phyloP scores from a whole-genome alignment of 2,888 invertebrate species.

The Catotricha subobsoleta region DNA sequence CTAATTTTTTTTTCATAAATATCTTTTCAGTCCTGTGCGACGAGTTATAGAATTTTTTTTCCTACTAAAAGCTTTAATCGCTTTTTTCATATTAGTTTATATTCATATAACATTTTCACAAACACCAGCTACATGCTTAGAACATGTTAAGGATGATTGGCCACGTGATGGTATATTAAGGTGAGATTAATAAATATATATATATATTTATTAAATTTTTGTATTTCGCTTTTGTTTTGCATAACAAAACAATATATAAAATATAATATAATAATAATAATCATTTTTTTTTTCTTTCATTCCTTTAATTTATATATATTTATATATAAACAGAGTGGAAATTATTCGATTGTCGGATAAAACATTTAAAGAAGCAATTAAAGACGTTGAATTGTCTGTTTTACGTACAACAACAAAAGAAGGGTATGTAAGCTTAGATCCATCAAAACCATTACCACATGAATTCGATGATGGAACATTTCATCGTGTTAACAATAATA shows the following conservation, averaged over 20 bases:
- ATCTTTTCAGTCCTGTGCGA: conserved; percentile 19
- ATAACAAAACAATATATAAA: not conserved
- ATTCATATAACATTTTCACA: conserved; percentile 89
- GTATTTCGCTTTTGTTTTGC: not conserved
- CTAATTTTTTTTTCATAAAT: conserved; percentile 7
- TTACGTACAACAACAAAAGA: conserved; percentile 4
- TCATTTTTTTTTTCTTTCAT: not conserved
- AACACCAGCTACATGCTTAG: conserved; percentile 82
- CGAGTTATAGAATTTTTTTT: conserved; percentile 23
- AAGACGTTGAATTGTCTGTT: conserved; percentile 1
- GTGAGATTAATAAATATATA: conserved; percentile 12
- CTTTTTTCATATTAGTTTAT: conserved; percentile 82
- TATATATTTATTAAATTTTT: not conserved
- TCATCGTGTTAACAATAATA: not conserved
- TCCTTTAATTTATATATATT: too few relatives aligned
- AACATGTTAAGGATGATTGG: conserved; percentile 77
- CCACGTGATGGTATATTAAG: conserved; percentile 81
- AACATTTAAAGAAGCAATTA: conserved; percentile 5
- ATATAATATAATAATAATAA: not conserved
- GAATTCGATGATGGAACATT: conserved; percentile 7
- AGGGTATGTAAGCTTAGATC: conserved; percentile 9
- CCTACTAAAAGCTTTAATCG: conserved; percentile 48
- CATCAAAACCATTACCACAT: conserved; percentile 10
- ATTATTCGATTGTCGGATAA: conserved; percentile 5
- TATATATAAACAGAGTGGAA: conserved; percentile 3